Evolutionary conservation across 2,113 vertebrate species (phyloP).

Genomic region (Ceratotherium simum): DNA sequence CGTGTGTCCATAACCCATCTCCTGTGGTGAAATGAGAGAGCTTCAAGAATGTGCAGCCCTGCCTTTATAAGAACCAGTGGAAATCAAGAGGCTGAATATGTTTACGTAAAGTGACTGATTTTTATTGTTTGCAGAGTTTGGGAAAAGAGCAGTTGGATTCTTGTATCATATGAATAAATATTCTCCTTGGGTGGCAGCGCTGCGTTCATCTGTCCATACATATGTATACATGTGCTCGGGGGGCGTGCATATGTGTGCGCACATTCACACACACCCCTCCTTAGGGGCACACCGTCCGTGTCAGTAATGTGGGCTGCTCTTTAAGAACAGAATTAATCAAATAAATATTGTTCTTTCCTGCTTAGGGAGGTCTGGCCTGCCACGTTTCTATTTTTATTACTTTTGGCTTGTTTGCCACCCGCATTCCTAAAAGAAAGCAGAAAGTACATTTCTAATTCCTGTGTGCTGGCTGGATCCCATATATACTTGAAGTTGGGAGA

Average conservation of each 20-base stretch:
- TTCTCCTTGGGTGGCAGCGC: constrained; percentile 47
- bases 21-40: not conserved
- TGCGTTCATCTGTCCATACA: constrained; percentile 34
- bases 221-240: not conserved
- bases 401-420: constrained; percentile 66
- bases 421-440: constrained; percentile 52
- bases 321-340: constrained; percentile 70
- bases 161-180: constrained; percentile 48
- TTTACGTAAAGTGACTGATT: constrained; percentile 46
- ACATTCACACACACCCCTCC: not conserved
- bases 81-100: constrained; percentile 31
- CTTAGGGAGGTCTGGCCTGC: constrained; percentile 47
- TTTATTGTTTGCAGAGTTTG: constrained; percentile 50
- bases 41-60: not conserved
- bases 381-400: constrained; percentile 72
- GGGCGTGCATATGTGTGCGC: not conserved
- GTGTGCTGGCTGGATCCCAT: not conserved
- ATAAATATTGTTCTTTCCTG: constrained; percentile 67
- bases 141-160: constrained; percentile 30
- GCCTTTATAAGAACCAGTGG: not conserved
- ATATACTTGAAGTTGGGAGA: not conserved
- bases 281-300: fast-evolving
- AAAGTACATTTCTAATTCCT: constrained; percentile 34
- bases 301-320: constrained; percentile 23
- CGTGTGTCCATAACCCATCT: not conserved